Conservation (phyloP, 2,797 vertebrate species). For the Enteromius thamalakanensis region DNA sequence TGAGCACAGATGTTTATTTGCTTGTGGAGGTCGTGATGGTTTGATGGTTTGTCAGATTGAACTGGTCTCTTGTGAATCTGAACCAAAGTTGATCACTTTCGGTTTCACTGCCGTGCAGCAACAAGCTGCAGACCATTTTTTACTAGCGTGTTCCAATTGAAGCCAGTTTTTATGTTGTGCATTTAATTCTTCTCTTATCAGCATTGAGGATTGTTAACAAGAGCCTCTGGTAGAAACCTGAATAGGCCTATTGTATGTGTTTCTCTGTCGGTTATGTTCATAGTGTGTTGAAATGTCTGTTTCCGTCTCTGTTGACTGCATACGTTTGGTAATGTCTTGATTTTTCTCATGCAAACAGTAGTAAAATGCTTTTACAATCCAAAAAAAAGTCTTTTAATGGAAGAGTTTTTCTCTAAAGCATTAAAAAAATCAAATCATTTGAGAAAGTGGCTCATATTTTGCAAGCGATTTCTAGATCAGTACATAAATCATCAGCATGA, state of each 20-base stretch:
- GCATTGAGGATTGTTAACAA: neutral
- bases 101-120: constrained; percentile 27
- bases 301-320: constrained; percentile 23
- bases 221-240: neutral
- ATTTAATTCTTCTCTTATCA: neutral
- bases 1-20: neutral
- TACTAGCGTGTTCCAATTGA: neutral
- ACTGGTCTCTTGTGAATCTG: neutral
- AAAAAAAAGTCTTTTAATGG: constrained; percentile 13
- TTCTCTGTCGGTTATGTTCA: neutral
- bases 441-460: neutral
- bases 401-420: neutral
- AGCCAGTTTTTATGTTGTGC: constrained; percentile 5
- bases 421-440: neutral
- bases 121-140: neutral
- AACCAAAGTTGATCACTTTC: constrained; percentile 14
- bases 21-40: neutral
- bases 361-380: constrained; percentile 6
- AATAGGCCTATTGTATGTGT: constrained; percentile 15
- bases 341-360: constrained; percentile 31
- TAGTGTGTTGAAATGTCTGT: neutral
- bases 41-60: neutral
- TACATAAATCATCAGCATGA: neutral
- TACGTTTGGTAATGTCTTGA: constrained; percentile 31
- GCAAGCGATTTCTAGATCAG: neutral